Conservation (phyloP, 2,888 invertebrate genomes). For the Flexamia atlantica region DNA sequence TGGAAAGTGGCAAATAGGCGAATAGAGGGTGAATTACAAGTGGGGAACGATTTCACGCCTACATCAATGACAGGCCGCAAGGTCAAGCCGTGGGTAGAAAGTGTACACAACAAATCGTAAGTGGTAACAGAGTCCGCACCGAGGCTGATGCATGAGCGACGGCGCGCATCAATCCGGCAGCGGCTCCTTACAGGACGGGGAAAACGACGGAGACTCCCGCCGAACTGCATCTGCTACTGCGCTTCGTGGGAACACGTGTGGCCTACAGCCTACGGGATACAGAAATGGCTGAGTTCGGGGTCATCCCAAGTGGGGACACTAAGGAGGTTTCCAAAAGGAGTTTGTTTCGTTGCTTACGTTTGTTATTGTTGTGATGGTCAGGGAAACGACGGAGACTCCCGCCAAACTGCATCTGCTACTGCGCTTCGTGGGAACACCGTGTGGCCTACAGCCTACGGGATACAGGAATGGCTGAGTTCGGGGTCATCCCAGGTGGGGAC, state of each 20-base stretch:
- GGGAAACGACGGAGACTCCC: conserved; percentile 22
- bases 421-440: background rate
- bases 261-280: background rate
- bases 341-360: too few relatives aligned
- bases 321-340: too few relatives aligned
- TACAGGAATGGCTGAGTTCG: background rate
- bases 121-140: conserved; percentile 2
- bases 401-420: background rate
- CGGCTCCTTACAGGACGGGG: conserved; percentile 37
- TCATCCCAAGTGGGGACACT: too few relatives aligned
- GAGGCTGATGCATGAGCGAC: conserved; percentile 17
- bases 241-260: background rate
- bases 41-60: conserved; percentile 27
- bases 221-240: background rate
- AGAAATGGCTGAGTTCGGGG: too few relatives aligned
- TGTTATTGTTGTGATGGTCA: too few relatives aligned
- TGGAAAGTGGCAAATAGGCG: conserved; percentile 43
- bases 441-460: background rate
- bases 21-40: conserved; percentile 12
- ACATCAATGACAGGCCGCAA: background rate
- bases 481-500: too few relatives aligned
- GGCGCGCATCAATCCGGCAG: conserved; percentile 12
- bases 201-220: conserved; percentile 36
- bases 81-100: conserved; percentile 31
- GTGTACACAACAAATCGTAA: background rate